phyloP scores from a whole-genome alignment of 1,140 invertebrate species.

The Sminthurinus signatus region DNA sequence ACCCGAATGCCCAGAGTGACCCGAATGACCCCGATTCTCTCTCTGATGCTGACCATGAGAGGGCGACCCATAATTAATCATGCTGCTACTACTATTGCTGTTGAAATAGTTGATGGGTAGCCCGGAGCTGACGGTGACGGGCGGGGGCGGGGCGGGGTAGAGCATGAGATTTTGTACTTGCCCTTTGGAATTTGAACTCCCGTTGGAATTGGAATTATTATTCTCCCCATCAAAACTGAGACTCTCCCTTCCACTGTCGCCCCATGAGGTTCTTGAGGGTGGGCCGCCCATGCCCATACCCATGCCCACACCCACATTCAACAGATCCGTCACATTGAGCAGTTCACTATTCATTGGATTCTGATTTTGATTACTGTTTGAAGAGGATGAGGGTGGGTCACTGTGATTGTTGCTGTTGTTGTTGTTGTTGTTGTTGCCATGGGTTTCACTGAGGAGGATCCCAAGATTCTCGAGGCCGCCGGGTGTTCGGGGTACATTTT shows the following conservation, averaged over 20 bases:
- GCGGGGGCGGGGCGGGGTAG: conserved; percentile 31
- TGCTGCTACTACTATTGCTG: conserved; percentile 12
- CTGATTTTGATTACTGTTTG: conserved; percentile 16
- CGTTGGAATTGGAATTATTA: conserved; percentile 30
- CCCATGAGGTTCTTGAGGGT: conserved; percentile 30
- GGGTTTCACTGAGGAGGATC: conserved; percentile 25
- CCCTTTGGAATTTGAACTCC: conserved; percentile 19
- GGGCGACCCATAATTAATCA: background rate
- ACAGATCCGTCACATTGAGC: conserved; percentile 27
- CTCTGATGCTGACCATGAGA: conserved; percentile 10
- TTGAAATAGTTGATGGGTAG: background rate
- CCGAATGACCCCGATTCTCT: too few relatives aligned
- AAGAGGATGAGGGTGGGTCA: conserved; percentile 18
- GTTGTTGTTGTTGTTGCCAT: background rate
- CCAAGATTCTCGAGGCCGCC: conserved; percentile 26
- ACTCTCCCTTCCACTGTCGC: conserved; percentile 37
- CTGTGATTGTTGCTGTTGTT: background rate
- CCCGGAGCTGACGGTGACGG: conserved; percentile 9
- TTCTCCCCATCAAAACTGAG: conserved; percentile 39
- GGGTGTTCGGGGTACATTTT: conserved; percentile 33
- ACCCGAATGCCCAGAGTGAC: conserved; percentile 8
- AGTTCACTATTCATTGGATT: conserved; percentile 22
- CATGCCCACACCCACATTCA: conserved; percentile 16
- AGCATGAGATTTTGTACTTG: conserved; percentile 21
- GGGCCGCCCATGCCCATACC: conserved; percentile 19